Evolutionary conservation across 2,888 invertebrate species (phyloP).

Genomic region (Congeria kusceri): DNA sequence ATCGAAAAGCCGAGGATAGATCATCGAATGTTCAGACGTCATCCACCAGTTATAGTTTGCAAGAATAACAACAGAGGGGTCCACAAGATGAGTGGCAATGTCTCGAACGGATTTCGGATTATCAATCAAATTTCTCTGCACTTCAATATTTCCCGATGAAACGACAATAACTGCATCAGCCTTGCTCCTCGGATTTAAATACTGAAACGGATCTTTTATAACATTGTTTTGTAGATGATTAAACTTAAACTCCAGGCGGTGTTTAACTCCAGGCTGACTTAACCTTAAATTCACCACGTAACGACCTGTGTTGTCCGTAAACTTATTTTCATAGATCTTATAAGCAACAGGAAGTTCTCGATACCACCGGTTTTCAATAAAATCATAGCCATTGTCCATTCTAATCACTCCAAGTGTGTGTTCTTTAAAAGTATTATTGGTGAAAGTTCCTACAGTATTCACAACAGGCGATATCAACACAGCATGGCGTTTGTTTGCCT

Average conservation of each 20-base stretch:
- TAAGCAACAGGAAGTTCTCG: conserved; percentile 81
- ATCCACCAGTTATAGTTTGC: conserved; percentile 98
- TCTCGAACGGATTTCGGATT: conserved; percentile 97
- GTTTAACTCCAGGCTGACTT: conserved; percentile 93
- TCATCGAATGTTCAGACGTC: conserved; percentile 67
- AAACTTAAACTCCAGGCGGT: conserved; percentile 93
- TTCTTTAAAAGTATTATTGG: conserved; percentile 94
- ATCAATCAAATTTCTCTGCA: conserved; percentile 94
- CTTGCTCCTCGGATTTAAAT: conserved; percentile 94
- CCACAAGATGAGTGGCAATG: conserved; percentile 96
- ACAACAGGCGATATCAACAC: conserved; percentile 82
- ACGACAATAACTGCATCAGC: conserved; percentile 97
- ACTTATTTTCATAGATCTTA: conserved; percentile 89
- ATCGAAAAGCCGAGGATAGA: conserved; percentile 82
- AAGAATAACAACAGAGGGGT: conserved; percentile 97
- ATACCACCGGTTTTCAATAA: conserved; percentile 82
- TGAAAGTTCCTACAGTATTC: conserved; percentile 83
- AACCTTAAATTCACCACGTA: conserved; percentile 95
- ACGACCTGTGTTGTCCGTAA: conserved; percentile 94
- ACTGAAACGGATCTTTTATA: conserved; percentile 93
- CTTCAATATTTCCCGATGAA: conserved; percentile 94
- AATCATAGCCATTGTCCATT: conserved; percentile 90
- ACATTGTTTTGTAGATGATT: conserved; percentile 95
- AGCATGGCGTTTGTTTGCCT: conserved; percentile 81
- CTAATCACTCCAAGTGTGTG: conserved; percentile 93